Base-by-base conservation (phyloP, 2,888 invertebrate species). In the Hypselothyrea guttata region DNA sequence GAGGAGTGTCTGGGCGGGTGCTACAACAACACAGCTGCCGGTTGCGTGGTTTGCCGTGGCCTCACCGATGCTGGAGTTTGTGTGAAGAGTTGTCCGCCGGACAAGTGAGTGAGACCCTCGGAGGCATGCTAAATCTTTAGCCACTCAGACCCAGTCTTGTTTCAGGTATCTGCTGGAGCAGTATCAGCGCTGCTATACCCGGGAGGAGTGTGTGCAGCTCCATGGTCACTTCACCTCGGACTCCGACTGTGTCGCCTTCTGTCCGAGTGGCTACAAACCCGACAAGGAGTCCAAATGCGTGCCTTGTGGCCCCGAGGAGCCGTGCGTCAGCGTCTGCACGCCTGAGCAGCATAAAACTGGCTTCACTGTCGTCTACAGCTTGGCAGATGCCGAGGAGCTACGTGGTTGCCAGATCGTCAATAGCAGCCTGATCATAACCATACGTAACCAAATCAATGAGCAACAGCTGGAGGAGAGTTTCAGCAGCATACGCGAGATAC, bases 1-100 rank as follows among this genome's bases (percentile, higher is more conserved):
- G 86, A 90, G 1, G 92, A 95, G 85, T 98, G 98, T 87, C 88
- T 97, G 4, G 96, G 95, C 1, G 97, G 97, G 27, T 97, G 97
- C 71, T 64, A 59, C 18, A 84, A 88, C 58, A 11, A 30, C 7
- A 84, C 84, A 89, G 92, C 38, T 86, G 90, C 2, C 87, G 92
- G 37, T 88, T 98, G 97, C 86, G 91, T 91, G 33, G 92, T 94
- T 0, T 98, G 98, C 86, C 92, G 92, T 42, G 87, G 92, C 67
- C 92, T 90, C 38, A 91, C 90, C 3, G 88, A 93, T 86, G 89
- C 92, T 37, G 92, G 92, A 0, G 88, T 83, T 34, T 95, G 95
- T 84, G 91, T 93, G 1, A 77, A 91, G 0, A 75, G 87, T 7
- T 97, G 97, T 87, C 95, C 96, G 0, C 47, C 86, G 0, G 87